Evolutionary conservation across 2,113 vertebrate species (phyloP), one percentile per base, ranked within the genome.

Genomic region (Seriola rivoliana): DNA sequence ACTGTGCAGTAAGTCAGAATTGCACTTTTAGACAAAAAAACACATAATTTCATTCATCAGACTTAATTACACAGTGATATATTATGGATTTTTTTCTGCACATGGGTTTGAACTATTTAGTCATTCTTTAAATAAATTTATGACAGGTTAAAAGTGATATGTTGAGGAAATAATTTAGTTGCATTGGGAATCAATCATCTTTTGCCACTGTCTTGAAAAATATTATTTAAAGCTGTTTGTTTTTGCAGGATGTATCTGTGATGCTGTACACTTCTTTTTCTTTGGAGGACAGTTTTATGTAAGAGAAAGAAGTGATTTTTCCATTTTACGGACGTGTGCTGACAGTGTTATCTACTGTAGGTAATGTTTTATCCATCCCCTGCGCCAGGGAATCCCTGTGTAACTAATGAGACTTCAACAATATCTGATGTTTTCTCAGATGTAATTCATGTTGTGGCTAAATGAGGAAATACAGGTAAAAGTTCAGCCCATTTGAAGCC

Each of bases 401-500:
- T 48, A 23, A 46, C 63, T 69, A 71, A 85, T 74, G 42, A 78
- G 44, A 38, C 52, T 44, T 82, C 52, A 71, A 48, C 40, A 9
- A 42, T 17, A 79, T 77, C 70, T 38, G n/a, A 75, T 75, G 63
- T 78, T 83, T 78, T 65, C 21, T 23, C 80, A 75, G 58, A 76
- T 64, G 40, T 84, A 71, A 42, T 42, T 72, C 63, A 80, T 86
- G 65, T 81, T 80, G 57, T 73, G 75, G 50, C 75, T 80, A 23
- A 21, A 17, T 67, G 66, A 32, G 46, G 59, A 44, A 48, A 54
- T 52, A 59, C 64, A 86, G 71, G 81, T 74, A 54, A 82, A 78
- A 76, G 78, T 72, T 85, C 76, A 66, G 65, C n/a, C 60, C 8
- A 75, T 88, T 80, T 83, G 12, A 93, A 81, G 55, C 16, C 57